Evolutionary conservation across 2,113 vertebrate species (phyloP), one percentile per base, ranked within the genome.

Genomic region (Laterallus jamaicensis): DNA sequence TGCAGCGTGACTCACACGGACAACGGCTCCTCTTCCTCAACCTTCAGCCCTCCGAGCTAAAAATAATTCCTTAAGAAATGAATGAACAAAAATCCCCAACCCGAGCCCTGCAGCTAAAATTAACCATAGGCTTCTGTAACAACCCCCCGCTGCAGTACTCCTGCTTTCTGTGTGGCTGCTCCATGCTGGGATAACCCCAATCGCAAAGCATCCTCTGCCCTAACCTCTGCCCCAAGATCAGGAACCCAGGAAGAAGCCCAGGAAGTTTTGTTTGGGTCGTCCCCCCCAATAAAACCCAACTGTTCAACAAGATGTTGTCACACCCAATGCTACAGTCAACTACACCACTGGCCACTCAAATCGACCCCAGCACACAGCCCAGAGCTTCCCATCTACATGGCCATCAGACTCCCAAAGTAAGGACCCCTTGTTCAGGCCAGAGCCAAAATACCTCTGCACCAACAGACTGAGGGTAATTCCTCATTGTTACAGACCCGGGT

Each of bases 21-120:
- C 58, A 71, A 9, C 3, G 39, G 50, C 15, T 16, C 60, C 25
- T 56, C 37, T 63, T 75, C 39, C 24, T 70, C 64, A 82, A 11
- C 21, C 37, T 52, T 68, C 49, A 77, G 35, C 9, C n/a, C 73
- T 67, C 49, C 16, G 82, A 75, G 86, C 47, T 15, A 37, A 76
- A 88, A 69, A 42, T 39, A 58, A 44, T 66, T 39, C 44, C 44
- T 47, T 47, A 47, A 47, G 44, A 47, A 25, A 52, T 5, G 5
- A 7, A 25, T 24, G 32, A 12, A 15, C 24, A 25, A 24, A 25
- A 37, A 76, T 26, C 42, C 6, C 5, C 8, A 75, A 84, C n/a
- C 15, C 58, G 75, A 75, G 69, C 49, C 37, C 73, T 76, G 90
- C 82, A 78, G 64, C 62, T 93, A 96, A 96, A 95, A 95, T 88